Evolutionary conservation across 2,888 invertebrate species (phyloP), one percentile per base, ranked within the genome.

Genomic region (Eurois occulta): DNA sequence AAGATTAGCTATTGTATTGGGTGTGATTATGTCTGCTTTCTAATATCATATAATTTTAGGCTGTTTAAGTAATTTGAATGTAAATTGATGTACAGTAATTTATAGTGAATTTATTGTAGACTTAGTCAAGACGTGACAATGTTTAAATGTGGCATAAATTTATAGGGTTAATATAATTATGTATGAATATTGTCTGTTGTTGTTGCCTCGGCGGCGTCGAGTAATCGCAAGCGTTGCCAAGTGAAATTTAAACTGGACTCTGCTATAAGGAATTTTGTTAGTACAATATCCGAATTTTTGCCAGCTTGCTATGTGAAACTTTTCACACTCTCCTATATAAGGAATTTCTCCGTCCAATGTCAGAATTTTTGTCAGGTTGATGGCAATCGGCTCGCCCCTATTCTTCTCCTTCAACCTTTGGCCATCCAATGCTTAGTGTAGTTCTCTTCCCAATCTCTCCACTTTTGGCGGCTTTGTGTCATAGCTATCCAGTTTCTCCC

Each of bases 1-100:
- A 55, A 70, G 70, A 58, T 73, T 67, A 67, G 16, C 32, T 62
- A 52, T 77, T 85, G 67, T 70, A 70, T 81, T 70, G 60, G 58
- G 10, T 52, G 24, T 74, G 55, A 69, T 69, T 72, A 68, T 52
- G 16, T 62, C 43, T 72, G 60, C 18, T 13, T 48, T 69, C 46
- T 71, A 46, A 60, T 72, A 28, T 65, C 24, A 66, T 28, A 38
- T 28, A 28, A 28, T 41, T 62, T 32, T 13, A 46, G 35, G 41
- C 78, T 70, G 52, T 65, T 4, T 41, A 24, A 13, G 24, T 72
- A 58, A 32, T 77, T 32, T 60, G 18, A 66, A 55, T 73, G 55
- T 55, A 84, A 73, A 73, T 78, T 73, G 18, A 64, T 77, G 48
- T 35, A 11, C 35, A 70, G 55, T 58, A 68, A 69, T 69, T 72